phyloP scores from a whole-genome alignment of 2,113 vertebrate genomes.

The Prunella fulvescens region DNA sequence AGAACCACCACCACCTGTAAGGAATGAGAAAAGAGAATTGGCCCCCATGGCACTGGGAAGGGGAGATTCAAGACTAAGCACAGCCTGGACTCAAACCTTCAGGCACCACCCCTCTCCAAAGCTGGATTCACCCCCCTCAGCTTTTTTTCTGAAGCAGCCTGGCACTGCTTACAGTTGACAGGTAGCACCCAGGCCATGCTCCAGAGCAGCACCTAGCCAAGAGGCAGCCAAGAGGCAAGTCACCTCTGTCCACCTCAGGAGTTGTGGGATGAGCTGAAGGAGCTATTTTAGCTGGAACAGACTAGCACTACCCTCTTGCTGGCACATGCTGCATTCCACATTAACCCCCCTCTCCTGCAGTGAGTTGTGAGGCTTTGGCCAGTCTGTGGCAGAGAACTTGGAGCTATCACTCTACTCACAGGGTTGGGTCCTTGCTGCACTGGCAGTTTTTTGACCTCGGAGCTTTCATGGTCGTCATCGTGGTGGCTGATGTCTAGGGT shows the following conservation, averaged over 20 bases:
- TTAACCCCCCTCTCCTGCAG: not conserved
- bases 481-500: constrained; percentile 97
- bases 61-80: not conserved
- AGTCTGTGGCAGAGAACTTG: not conserved
- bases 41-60: accelerated
- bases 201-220: not conserved
- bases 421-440: constrained; percentile 93
- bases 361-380: not conserved
- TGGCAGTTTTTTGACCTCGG: constrained; percentile 86
- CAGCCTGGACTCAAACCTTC: not conserved
- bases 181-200: not conserved
- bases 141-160: not conserved
- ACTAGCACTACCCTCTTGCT: not conserved
- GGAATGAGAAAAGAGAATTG: not conserved
- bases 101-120: not conserved
- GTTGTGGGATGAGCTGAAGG: not conserved
- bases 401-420: constrained; percentile 69
- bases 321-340: not conserved
- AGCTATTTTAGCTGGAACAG: not conserved
- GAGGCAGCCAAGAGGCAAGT: not conserved
- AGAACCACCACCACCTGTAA: constrained; percentile 94
- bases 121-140: too few species aligned
- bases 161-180: not conserved
- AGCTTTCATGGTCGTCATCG: constrained; percentile 88
- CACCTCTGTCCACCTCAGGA: not conserved